Evolutionary conservation across 2,113 vertebrate genomes (phyloP).

Genomic region (Marmota flaviventris): DNA sequence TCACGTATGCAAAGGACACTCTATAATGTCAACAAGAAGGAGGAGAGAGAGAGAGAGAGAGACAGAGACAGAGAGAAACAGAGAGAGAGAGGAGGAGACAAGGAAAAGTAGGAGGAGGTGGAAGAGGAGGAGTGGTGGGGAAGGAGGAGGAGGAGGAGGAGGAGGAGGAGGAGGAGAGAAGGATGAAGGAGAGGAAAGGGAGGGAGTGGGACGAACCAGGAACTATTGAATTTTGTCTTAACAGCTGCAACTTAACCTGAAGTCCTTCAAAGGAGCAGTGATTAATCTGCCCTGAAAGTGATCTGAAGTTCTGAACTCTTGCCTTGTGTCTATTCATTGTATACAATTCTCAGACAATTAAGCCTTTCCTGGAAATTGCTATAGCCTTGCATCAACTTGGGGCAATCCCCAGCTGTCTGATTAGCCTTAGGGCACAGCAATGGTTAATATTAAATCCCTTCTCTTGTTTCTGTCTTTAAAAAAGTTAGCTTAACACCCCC

Average conservation of each 20-base stretch:
- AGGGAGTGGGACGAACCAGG: background rate
- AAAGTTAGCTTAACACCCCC: constrained; percentile 69
- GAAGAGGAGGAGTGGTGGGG: too few species aligned
- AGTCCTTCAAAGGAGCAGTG: background rate
- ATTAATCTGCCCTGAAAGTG: background rate
- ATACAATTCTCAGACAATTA: background rate
- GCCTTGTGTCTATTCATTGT: background rate
- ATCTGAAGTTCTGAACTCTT: constrained; percentile 34
- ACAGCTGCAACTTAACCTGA: background rate
- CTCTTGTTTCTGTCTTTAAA: constrained; percentile 60
- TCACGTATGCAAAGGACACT: background rate
- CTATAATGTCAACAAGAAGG: background rate
- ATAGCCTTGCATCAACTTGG: background rate
- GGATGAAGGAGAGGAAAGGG: too few species aligned
- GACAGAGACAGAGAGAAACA: too few species aligned
- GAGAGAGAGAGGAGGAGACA: too few species aligned
- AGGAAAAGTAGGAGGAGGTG: too few species aligned
- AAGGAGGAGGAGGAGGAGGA: too few species aligned
- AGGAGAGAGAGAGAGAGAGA: too few species aligned
- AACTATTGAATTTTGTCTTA: background rate
- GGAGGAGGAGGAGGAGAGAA: too few species aligned
- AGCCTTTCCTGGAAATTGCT: constrained; percentile 59
- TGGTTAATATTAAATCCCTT: constrained; percentile 62
- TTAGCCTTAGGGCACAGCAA: constrained; percentile 49
- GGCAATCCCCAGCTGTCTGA: constrained; percentile 39